Evolutionary conservation across 2,113 vertebrate genomes (phyloP).

Genomic region (Neogobius melanostomus): DNA sequence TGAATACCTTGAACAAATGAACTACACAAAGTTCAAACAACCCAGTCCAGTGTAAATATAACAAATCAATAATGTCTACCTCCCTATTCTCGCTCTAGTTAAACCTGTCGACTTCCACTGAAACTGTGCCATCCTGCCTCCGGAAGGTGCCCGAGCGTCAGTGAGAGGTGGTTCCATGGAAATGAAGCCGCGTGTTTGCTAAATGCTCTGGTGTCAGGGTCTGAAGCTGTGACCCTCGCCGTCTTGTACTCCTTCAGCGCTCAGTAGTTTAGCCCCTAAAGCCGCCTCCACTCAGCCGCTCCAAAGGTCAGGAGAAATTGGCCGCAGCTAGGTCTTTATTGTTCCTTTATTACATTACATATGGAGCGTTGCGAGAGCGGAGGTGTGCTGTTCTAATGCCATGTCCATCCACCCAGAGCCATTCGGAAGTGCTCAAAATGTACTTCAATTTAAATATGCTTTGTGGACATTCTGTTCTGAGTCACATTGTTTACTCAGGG

Average conservation of each 20-base stretch:
- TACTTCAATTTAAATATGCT: neutral
- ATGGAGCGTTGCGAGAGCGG: neutral
- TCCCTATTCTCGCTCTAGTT: too few species aligned
- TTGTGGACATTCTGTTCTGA: neutral
- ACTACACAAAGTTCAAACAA: too few species aligned
- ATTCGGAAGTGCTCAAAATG: neutral
- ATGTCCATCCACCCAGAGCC: neutral
- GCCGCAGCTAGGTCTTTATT: neutral
- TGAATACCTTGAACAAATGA: too few species aligned
- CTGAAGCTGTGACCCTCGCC: neutral
- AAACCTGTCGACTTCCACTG: neutral
- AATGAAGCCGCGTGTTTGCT: neutral
- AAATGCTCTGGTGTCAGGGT: neutral
- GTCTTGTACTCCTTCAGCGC: neutral
- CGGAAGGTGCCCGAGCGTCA: neutral
- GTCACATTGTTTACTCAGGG: too few species aligned
- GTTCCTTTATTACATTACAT: slow-evolving; percentile 1
- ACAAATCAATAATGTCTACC: too few species aligned
- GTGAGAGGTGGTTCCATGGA: neutral
- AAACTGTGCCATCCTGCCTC: neutral
- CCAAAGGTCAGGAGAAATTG: slow-evolving; percentile 7
- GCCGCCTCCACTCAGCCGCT: neutral
- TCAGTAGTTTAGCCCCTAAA: neutral
- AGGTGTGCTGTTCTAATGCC: neutral
- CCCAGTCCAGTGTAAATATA: too few species aligned